Base-by-base conservation (phyloP, 2,797 vertebrate genomes). In the Sebastes baramenuke region DNA sequence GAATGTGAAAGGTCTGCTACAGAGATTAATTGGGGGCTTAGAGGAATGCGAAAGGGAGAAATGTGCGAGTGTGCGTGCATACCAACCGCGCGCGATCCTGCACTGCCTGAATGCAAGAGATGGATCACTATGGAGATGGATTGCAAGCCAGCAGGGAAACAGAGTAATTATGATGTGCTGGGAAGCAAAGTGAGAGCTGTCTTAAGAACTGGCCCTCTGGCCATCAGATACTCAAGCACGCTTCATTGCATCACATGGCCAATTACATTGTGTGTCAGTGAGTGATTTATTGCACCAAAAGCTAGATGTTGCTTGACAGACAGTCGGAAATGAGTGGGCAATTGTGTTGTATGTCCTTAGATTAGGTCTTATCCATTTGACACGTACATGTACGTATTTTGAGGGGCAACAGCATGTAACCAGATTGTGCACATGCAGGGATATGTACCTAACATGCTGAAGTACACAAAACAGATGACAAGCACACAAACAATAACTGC, bases 161-260 rank as follows among this genome's bases (percentile, higher is more conserved):
- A 18, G 86, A 91, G 92, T 94, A 94, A 94, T 95, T 94, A 94
- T 92, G 90, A 92, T 91, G 81, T 93, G 88, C 87, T 86, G 81
- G 82, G 73, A 84, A 90, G 90, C 85, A 81, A 92, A 92, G 89
- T 90, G 90, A 90, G 87, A 76, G 82, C 90, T 84, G 91, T 92
- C 90, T 92, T 80, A 83, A 83, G 83, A 88, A 80, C 82, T 72
- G 75, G 68, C 85, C 92, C 87, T 67, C 74, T 71, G 88, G 93
- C 88, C 90, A 86, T 90, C 80, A 89, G 86, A 92, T 88, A 87
- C 84, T 87, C 82, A 69, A 81, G 75, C 84, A 88, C 80, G 85
- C 82, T 87, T 90, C 76, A 88, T 89, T 86, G 83, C 85, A 82
- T 91, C 87, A 84, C 90, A 90, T 79, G 85, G 88, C 86, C 90